phyloP scores from a whole-genome alignment of 2,797 vertebrate genomes.

The Emys orbicularis region DNA sequence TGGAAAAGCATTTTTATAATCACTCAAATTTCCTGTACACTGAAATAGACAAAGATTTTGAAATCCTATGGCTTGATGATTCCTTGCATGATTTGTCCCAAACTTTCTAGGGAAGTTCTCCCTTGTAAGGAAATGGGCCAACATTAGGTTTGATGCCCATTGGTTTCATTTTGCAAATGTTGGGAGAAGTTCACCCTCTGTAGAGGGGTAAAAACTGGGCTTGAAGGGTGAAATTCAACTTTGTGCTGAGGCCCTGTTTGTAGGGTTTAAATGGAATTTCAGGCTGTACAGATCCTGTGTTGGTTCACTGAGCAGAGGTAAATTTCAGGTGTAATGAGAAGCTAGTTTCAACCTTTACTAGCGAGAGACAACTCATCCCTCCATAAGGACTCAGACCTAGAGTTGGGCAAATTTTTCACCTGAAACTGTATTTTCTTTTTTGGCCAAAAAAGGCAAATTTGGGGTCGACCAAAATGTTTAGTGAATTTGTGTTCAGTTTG shows the following conservation, averaged over 20 bases:
- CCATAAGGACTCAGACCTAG: neutral
- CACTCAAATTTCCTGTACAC: fast-evolving
- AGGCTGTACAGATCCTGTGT: fast-evolving
- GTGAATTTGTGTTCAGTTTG: neutral
- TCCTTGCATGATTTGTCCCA: neutral
- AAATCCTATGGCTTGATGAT: neutral
- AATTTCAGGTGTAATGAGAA: neutral
- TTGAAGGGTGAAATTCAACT: neutral
- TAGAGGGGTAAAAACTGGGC: neutral
- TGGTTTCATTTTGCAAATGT: neutral
- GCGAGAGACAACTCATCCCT: neutral
- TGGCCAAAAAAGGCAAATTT: neutral
- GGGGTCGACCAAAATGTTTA: neutral
- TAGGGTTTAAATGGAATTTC: neutral
- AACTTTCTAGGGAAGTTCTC: neutral
- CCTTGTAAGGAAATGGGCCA: neutral
- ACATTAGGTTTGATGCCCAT: neutral
- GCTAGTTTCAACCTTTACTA: neutral
- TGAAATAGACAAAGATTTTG: fast-evolving
- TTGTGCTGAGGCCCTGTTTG: neutral
- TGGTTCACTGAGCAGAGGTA: neutral
- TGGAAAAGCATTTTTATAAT: neutral
- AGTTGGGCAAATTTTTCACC: neutral
- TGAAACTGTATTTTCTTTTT: neutral
- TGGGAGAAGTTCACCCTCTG: neutral